phyloP scores from a whole-genome alignment of 2,113 vertebrate genomes.

The Daubentonia madagascariensis region DNA sequence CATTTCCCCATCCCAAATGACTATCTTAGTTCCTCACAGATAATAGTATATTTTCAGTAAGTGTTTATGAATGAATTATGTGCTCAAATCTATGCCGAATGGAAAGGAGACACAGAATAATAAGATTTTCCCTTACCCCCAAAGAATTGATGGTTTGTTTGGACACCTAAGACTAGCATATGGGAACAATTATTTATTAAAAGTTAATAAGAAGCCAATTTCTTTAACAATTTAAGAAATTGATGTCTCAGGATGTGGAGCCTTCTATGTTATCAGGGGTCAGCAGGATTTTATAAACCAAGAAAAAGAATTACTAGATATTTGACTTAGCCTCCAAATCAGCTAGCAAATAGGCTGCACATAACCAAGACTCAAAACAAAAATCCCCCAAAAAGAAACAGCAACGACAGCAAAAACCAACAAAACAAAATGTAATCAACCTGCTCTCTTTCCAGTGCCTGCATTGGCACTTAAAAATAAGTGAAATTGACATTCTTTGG shows the following conservation, averaged over 20 bases:
- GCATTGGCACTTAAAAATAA: slow-evolving; percentile 60
- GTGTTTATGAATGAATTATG: background rate
- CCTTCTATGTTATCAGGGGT: background rate
- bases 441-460: slow-evolving; percentile 3
- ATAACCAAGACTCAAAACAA: background rate
- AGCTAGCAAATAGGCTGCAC: background rate
- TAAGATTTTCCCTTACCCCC: background rate
- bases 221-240: background rate
- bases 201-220: slow-evolving; percentile 10
- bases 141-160: background rate
- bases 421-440: slow-evolving; percentile 17
- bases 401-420: background rate
- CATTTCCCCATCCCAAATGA: background rate
- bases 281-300: slow-evolving; percentile 25
- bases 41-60: background rate
- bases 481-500: slow-evolving; percentile 56
- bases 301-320: background rate
- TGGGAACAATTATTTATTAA: background rate
- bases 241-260: background rate
- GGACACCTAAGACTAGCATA: background rate
- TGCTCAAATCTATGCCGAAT: background rate
- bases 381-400: background rate
- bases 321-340: background rate
- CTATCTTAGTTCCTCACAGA: background rate
- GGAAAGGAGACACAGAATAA: background rate